Conservation (phyloP, 2,888 invertebrate genomes). For the Antheraea yamamai region DNA sequence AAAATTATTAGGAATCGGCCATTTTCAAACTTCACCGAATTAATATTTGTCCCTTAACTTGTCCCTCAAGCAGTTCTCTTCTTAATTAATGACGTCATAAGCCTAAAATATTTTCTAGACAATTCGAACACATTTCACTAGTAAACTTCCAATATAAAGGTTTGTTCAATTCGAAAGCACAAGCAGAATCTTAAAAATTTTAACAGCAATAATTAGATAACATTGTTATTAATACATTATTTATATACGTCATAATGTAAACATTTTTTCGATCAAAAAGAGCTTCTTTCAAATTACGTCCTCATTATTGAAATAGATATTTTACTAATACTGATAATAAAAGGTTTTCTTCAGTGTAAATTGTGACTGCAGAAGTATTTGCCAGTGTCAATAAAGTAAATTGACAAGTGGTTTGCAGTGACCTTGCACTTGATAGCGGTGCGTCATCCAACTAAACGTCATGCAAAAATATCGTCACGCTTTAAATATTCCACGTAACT, state of each 20-base stretch:
- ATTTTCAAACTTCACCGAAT: too few relatives aligned
- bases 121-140: too few relatives aligned
- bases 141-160: too few relatives aligned
- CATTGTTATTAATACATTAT: not conserved
- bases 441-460: not conserved
- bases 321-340: not conserved
- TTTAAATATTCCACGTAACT: not conserved
- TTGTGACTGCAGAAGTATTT: not conserved
- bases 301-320: too few relatives aligned
- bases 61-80: too few relatives aligned
- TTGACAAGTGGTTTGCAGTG: not conserved
- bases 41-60: too few relatives aligned
- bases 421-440: conserved; percentile 3
- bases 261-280: too few relatives aligned
- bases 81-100: too few relatives aligned
- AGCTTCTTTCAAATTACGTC: too few relatives aligned
- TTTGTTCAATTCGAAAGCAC: not conserved
- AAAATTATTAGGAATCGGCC: too few relatives aligned
- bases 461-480: conserved; percentile 4
- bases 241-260: too few relatives aligned
- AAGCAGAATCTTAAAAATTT: not conserved
- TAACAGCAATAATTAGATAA: not conserved
- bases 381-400: not conserved
- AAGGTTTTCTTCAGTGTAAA: not conserved
- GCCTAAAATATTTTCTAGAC: too few relatives aligned